Evolutionary conservation across 2,888 invertebrate species (phyloP), one percentile per base, ranked within the genome.

Genomic region (Zele albiditarsus): DNA sequence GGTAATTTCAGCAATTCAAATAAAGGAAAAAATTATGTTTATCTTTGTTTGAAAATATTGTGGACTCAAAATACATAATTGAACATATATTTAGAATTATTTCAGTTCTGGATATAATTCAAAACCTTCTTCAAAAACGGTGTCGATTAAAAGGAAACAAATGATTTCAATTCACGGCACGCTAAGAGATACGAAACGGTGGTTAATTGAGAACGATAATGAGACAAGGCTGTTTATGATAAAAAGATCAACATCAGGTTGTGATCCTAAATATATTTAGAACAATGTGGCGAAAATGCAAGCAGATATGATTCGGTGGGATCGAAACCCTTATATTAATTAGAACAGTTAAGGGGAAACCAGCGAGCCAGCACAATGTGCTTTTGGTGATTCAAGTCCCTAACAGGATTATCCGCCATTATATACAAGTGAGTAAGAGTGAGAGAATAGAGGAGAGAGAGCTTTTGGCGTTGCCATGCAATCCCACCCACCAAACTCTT

Each of bases 271-370:
- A 16, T 42, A 66, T 27, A 46, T 46, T 38, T 6, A 8, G 27
- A n/a, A 58, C 58, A 33, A 20, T 53, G n/a, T n/a, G 46, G 8
- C 58, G 33, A 25, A 25, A 33, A 20, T 27, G 20, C 23, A 28
- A 58, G 58, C 16, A 23, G 38, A 69, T 33, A 27, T 57, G 69
- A 69, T 69, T 75, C 63, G 75, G 71, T 60, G 33, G 77, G 80
- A 78, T 79, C 72, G 82, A 81, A 85, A 82, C 83, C 84, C 86
- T 87, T 86, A 87, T 87, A 87, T 87, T 87, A 88, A 88, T 88
- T 88, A 86, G 86, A 85, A 82, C 86, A 84, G 86, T 88, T 87
- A 86, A 84, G 60, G 84, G 82, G 81, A 83, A 84, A 84, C 85
- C 82, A 84, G 70, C 57, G 68, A 49, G 73, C 74, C 75, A 25